Evolutionary conservation across 2,797 vertebrate genomes (phyloP), one percentile per base, ranked within the genome.

Genomic region (Pogoniulus pusillus): DNA sequence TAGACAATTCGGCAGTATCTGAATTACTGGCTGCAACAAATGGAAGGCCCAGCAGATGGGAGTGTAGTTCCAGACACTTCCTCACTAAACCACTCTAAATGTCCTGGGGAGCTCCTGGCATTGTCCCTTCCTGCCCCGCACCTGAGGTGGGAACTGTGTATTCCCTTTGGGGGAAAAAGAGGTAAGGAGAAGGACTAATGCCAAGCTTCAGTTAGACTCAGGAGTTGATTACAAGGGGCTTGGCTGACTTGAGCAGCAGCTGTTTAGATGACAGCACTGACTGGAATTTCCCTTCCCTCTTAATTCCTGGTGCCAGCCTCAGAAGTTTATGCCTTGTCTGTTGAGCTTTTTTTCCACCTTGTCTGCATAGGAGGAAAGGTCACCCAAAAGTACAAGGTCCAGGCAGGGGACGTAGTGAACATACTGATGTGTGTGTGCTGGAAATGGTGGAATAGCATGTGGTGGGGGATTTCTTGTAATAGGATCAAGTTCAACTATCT

Each of bases 11-110:
- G 24, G 47, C 22, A 24, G 47, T 12, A 49, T 12, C 12, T 26
- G 7, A 51, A 12, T 78, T 66, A 22, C n/a, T 7, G 12, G 15
- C 47, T 95, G 91, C 88, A 95, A 89, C 64, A 68, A 89, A 66
- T 20, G 55, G 53, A 68, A 64, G 34, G 82, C 49, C 93, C 96
- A 78, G 95, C 73, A 96, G 95, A 53, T 93, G 95, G 95, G 32
- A 87, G 79, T 94, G 63, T 93, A 93, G 88, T 68, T 70, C 29
- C 57, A 82, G 60, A 54, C 69, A 10, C 70, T 74, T 77, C n/a
- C 12, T 59, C 1, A 0, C 15, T 71, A 58, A 53, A 35, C 6
- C 20, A 13, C 14, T 34, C 4, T 17, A 18, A 62, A 23, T 12
- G 6, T 81, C 4, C 29, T 53, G 23, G 6, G 12, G 20, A 26